phyloP scores from a whole-genome alignment of 2,888 invertebrate genomes.

The Brachypterus glaber region DNA sequence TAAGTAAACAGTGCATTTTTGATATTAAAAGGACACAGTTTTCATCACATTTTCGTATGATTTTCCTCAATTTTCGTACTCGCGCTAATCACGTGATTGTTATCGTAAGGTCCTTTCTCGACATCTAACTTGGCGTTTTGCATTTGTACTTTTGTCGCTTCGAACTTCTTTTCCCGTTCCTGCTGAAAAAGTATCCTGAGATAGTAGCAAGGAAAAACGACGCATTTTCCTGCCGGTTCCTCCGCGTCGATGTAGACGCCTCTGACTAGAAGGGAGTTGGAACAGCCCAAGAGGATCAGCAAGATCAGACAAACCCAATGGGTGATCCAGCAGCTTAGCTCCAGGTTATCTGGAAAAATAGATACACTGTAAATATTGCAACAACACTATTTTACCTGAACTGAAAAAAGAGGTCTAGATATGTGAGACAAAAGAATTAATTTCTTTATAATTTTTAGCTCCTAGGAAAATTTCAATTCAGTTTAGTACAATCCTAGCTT shows the following conservation, averaged over 20 bases:
- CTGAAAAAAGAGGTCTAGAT: too few relatives aligned
- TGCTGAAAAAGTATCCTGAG: conserved; percentile 66
- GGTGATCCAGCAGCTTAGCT: conserved; percentile 72
- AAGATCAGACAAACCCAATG: conserved; percentile 64
- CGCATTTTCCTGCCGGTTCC: conserved; percentile 71
- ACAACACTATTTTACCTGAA: too few relatives aligned
- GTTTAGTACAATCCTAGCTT: too few relatives aligned
- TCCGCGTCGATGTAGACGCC: conserved; percentile 85
- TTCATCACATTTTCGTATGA: conserved; percentile 9
- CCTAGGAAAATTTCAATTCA: too few relatives aligned
- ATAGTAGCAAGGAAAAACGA: conserved; percentile 76
- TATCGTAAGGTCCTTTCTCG: conserved; percentile 16
- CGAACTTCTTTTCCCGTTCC: conserved; percentile 51
- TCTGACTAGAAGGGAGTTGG: conserved; percentile 76
- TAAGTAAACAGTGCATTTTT: too few relatives aligned
- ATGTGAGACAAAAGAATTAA: too few relatives aligned
- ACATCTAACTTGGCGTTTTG: conserved; percentile 12
- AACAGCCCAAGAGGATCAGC: conserved; percentile 71
- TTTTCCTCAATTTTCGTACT: conserved; percentile 17
- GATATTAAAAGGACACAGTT: too few relatives aligned
- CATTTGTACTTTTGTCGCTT: conserved; percentile 11
- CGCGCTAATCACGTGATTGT: conserved; percentile 27
- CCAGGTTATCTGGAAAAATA: conserved; percentile 52
- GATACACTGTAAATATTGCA: too few relatives aligned
- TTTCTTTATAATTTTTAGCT: too few relatives aligned